Percentiles rank a stretch among this genome's conserved stretches.
Evolutionary conservation across 2,797 vertebrate species (phyloP).

Genomic region (Mus spretus): DNA sequence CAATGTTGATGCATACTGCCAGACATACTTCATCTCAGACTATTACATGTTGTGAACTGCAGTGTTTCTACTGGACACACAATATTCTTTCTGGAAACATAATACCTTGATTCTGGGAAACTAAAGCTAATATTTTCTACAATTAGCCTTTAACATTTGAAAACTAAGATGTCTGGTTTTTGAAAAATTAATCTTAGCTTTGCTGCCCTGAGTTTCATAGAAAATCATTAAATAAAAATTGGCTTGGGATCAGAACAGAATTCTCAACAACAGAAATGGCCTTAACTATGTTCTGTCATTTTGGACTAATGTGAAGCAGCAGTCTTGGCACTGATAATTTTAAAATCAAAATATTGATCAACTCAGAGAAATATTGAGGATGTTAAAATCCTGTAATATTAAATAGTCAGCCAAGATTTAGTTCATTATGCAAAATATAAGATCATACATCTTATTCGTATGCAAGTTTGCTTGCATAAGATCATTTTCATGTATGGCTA

Average conservation of each 20-base stretch:
- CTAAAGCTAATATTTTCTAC: background rate
- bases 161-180: background rate
- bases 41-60: background rate
- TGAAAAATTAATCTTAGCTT: background rate
- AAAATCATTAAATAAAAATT: constrained; percentile 27
- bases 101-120: background rate
- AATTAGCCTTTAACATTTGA: background rate
- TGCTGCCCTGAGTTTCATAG: background rate
- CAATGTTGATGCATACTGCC: background rate
- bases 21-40: background rate
- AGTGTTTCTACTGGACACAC: background rate
- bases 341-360: background rate
- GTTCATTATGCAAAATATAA: background rate
- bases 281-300: background rate
- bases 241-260: background rate
- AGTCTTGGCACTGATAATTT: background rate
- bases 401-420: background rate
- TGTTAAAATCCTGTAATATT: background rate
- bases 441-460: background rate
- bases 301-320: background rate
- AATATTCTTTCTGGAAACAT: background rate
- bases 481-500: background rate
- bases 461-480: background rate
- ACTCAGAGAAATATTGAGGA: background rate
- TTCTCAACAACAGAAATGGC: background rate